Conservation (phyloP, 2,888 invertebrate genomes). For the Caenorhabditis auriculariae region DNA sequence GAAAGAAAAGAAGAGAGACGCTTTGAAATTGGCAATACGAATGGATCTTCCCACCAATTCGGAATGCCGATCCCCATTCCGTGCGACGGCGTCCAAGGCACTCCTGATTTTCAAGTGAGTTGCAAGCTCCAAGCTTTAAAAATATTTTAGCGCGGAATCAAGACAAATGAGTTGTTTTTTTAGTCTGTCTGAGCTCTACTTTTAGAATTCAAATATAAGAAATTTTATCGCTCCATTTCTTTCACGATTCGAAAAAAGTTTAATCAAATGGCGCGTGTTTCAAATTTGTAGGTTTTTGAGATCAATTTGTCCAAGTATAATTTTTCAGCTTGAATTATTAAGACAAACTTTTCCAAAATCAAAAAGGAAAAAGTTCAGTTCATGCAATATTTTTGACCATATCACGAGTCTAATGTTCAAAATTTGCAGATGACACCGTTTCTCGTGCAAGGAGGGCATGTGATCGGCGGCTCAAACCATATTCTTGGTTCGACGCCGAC, state of each 20-base stretch:
- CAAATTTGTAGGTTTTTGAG: background rate
- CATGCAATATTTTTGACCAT: background rate
- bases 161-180: too few relatives aligned
- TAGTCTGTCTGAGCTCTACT: too few relatives aligned
- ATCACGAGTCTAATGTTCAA: background rate
- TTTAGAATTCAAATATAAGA: too few relatives aligned
- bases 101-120: conserved; percentile 40
- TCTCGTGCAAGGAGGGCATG: conserved; percentile 33
- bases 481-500: conserved; percentile 11
- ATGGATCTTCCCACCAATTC: conserved; percentile 5
- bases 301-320: background rate
- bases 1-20: background rate
- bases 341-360: background rate
- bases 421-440: conserved; percentile 31
- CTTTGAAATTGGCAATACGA: conserved; percentile 7
- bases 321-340: background rate
- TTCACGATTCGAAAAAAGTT: too few relatives aligned
- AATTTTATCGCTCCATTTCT: too few relatives aligned
- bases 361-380: too few relatives aligned
- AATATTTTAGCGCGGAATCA: too few relatives aligned
- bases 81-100: conserved; percentile 16
- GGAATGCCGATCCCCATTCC: conserved; percentile 25
- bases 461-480: conserved; percentile 16
- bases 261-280: too few relatives aligned
- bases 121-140: too few relatives aligned